phyloP scores from a whole-genome alignment of 2,888 invertebrate species.

The Orthonevra nobilis region DNA sequence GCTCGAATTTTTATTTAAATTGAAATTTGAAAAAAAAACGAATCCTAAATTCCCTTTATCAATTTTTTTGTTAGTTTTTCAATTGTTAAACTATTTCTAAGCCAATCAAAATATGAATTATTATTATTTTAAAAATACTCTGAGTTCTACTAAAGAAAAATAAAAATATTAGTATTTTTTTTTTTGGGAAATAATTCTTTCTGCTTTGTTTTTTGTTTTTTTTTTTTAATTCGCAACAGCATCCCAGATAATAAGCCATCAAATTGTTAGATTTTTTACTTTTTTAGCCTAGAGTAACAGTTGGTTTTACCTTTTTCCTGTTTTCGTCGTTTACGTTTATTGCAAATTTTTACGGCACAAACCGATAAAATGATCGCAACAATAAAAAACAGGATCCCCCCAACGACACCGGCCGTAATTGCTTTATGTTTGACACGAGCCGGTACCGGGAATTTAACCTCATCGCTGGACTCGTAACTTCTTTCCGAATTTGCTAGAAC shows the following conservation, averaged over 20 bases:
- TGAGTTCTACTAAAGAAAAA: conserved; percentile 40
- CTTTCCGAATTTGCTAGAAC: conserved; percentile 93
- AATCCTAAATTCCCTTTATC: conserved; percentile 19
- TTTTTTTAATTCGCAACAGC: conserved; percentile 71
- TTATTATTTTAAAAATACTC: conserved; percentile 2
- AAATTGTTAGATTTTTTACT: conserved; percentile 59
- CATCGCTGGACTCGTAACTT: conserved; percentile 92
- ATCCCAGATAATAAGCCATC: conserved; percentile 73
- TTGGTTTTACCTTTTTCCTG: conserved; percentile 94
- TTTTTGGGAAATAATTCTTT: neutral
- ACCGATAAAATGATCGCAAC: conserved; percentile 98
- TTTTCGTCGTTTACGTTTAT: conserved; percentile 97
- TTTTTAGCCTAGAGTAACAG: conserved; percentile 74
- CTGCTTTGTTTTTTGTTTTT: conserved; percentile 15
- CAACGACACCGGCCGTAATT: conserved; percentile 97
- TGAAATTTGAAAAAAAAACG: conserved; percentile 9
- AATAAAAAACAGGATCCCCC: conserved; percentile 97
- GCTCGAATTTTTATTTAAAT: conserved; percentile 18
- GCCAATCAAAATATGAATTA: conserved; percentile 26
- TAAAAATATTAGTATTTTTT: too few species aligned
- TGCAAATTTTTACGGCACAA: conserved; percentile 98
- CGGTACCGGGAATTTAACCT: conserved; percentile 93
- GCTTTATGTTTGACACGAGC: conserved; percentile 96
- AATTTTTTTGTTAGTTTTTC: conserved; percentile 12
- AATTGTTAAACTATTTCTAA: conserved; percentile 12